Evolutionary conservation across 2,797 vertebrate species (phyloP).

Genomic region (Fringilla coelebs): DNA sequence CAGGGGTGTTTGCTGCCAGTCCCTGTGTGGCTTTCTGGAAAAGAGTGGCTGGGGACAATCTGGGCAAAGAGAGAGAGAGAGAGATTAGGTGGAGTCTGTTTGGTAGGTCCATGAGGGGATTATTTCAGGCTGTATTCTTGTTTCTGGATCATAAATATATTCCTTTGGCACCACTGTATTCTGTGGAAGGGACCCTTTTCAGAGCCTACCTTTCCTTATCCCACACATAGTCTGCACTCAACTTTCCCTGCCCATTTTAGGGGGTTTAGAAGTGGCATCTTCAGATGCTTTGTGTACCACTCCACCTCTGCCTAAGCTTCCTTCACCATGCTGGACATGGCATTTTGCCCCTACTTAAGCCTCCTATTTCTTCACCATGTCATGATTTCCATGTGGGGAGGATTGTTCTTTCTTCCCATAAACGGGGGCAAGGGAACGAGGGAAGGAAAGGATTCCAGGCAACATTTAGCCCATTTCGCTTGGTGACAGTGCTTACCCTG

Average conservation of each 20-base stretch:
- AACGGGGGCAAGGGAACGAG: background rate
- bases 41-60: background rate
- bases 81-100: background rate
- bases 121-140: background rate
- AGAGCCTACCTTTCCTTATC: background rate
- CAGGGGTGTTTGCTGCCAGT: background rate
- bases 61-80: background rate
- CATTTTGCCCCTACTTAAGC: background rate
- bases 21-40: background rate
- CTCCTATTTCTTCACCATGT: background rate
- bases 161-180: background rate
- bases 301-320: background rate
- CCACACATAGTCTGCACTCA: fast-evolving
- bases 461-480: background rate
- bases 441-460: background rate
- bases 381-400: background rate
- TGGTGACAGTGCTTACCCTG: background rate
- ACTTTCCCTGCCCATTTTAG: background rate
- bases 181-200: background rate
- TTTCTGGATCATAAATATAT: background rate
- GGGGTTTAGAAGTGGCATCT: background rate
- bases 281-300: background rate
- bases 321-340: background rate
- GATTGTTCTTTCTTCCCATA: background rate
- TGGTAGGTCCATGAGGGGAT: background rate